Percentiles rank a stretch among this genome's conserved stretches.
Evolutionary conservation across 2,888 invertebrate genomes (phyloP).

Genomic region (Papilio protenor): DNA sequence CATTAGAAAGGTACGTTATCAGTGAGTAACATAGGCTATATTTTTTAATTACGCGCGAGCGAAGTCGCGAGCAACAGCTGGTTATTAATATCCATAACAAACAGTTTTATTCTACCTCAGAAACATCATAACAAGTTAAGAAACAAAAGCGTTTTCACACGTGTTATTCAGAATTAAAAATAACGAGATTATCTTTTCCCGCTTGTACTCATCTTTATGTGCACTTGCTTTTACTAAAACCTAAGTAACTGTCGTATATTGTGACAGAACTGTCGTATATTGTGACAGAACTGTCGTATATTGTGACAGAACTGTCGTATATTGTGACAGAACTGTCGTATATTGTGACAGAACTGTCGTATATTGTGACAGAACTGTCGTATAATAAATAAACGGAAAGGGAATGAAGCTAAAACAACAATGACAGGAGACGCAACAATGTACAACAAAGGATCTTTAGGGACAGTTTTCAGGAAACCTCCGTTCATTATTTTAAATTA

Average conservation of each 20-base stretch:
- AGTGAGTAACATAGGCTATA: no score
- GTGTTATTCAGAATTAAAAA: no score
- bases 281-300: constrained; percentile 17
- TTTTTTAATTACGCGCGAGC: no score
- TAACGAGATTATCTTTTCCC: neutral
- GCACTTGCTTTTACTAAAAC: neutral
- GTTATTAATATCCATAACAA: no score
- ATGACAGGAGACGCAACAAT: constrained; percentile 13
- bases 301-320: neutral
- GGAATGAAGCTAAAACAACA: neutral
- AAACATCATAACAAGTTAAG: no score
- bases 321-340: constrained; percentile 15
- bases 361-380: constrained; percentile 14
- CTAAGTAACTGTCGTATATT: constrained; percentile 1
- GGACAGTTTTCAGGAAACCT: constrained; percentile 27
- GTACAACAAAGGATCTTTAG: neutral
- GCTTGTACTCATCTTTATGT: neutral
- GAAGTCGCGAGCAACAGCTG: no score
- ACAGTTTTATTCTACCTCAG: no score
- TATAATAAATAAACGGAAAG: constrained; percentile 12
- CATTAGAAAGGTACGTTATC: no score
- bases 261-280: constrained; percentile 17
- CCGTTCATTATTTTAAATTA: constrained; percentile 32
- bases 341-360: constrained; percentile 1
- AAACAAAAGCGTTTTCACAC: no score